phyloP scores from a whole-genome alignment of 2,888 invertebrate species.

The Bibio marci region DNA sequence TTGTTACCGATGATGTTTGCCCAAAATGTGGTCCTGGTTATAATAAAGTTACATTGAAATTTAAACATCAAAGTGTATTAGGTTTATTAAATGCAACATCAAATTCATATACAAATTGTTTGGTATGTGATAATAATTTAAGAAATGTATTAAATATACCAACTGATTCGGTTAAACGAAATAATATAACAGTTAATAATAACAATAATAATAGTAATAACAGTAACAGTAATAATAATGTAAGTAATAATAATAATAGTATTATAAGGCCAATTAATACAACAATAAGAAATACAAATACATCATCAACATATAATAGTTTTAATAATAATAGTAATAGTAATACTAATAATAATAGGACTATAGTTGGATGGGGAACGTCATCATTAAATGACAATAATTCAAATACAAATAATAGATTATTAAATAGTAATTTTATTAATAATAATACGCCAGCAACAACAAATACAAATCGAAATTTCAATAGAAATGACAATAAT shows the following conservation, averaged over 20 bases:
- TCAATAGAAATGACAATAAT: neutral
- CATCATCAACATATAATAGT: neutral
- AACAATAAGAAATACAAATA: neutral
- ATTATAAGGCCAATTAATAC: neutral
- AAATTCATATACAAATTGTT: constrained; percentile 24
- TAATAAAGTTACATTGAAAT: constrained; percentile 11
- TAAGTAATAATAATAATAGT: neutral
- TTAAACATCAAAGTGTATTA: constrained; percentile 15
- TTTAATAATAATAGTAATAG: neutral
- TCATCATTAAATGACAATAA: neutral
- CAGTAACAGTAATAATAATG: neutral
- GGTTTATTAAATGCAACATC: constrained; percentile 19
- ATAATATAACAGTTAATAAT: too few relatives aligned
- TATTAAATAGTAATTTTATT: too few relatives aligned
- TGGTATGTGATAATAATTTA: constrained; percentile 23
- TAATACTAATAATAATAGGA: neutral
- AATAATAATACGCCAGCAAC: neutral
- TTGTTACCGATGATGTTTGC: constrained; percentile 50
- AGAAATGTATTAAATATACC: constrained; percentile 21
- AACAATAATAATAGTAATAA: too few relatives aligned
- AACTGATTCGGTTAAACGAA: too few relatives aligned
- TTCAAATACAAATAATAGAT: neutral
- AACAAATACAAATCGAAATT: neutral
- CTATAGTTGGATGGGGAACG: neutral
- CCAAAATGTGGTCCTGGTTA: constrained; percentile 18